Percentiles rank a stretch among this genome's conserved stretches.
phyloP scores from a whole-genome alignment of 2,113 vertebrate genomes.

The Nanorana parkeri region DNA sequence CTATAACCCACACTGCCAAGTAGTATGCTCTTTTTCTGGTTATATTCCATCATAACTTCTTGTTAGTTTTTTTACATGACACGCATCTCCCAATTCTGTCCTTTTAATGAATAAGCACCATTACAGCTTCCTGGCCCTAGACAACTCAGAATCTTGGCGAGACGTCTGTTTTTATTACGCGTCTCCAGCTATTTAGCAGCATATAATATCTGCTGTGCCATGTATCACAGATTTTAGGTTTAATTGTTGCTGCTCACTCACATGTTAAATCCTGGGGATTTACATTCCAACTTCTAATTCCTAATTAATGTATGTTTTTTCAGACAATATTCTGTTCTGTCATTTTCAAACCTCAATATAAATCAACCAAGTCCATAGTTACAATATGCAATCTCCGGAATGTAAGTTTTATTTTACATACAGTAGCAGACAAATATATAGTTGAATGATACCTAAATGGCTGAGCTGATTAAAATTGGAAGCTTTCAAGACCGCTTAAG shows the following conservation, averaged over 20 bases:
- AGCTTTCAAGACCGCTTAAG: no score
- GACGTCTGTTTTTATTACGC: conserved; percentile 12
- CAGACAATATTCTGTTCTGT: conserved; percentile 11
- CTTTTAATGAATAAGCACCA: background rate
- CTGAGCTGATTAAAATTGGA: no score
- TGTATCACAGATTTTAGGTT: background rate
- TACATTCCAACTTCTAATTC: conserved; percentile 50
- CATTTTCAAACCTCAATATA: conserved; percentile 25
- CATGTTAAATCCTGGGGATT: conserved; percentile 49
- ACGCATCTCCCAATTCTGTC: background rate
- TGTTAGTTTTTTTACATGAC: no score
- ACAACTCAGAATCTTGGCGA: background rate
- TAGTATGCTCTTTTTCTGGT: no score
- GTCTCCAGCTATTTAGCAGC: background rate
- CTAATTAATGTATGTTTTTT: conserved; percentile 33
- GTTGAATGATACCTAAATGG: no score
- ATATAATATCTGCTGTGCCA: background rate
- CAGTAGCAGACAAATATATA: background rate
- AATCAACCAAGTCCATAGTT: conserved; percentile 3
- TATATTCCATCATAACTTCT: no score
- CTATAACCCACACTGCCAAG: no score
- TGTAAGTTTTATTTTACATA: background rate
- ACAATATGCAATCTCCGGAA: background rate
- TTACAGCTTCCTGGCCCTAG: background rate
- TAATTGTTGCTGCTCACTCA: conserved; percentile 49